phyloP scores from a whole-genome alignment of 2,888 invertebrate species.

The Liposcelis brunnea region DNA sequence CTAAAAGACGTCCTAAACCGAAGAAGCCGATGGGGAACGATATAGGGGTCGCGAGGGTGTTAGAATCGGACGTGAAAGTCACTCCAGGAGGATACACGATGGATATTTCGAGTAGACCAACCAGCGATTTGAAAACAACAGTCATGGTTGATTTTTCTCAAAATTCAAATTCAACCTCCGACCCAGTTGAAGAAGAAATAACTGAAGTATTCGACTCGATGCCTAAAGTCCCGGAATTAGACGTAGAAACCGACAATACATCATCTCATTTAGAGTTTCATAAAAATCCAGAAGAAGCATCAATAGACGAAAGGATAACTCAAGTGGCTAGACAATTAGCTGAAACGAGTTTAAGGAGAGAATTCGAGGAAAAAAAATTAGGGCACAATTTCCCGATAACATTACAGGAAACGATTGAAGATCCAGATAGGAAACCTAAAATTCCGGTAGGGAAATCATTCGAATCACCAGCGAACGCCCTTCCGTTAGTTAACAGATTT shows the following conservation, averaged over 20 bases:
- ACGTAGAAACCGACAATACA: background rate
- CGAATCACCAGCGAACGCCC: background rate
- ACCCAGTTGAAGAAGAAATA: background rate
- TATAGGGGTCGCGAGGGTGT: conserved; percentile 2
- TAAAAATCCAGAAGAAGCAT: conserved; percentile 1
- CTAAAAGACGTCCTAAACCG: background rate
- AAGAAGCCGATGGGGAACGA: conserved; percentile 7
- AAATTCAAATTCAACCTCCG: background rate
- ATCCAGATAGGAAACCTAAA: background rate
- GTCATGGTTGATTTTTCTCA: background rate
- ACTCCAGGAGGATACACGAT: background rate
- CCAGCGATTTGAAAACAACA: background rate
- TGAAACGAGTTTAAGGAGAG: background rate
- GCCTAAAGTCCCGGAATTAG: background rate
- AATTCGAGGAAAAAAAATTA: conserved; percentile 5
- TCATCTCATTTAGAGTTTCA: background rate
- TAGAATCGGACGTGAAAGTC: background rate
- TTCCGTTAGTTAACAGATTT: conserved; percentile 9
- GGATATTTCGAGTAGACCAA: background rate
- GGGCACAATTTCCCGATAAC: background rate
- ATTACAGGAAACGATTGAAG: background rate
- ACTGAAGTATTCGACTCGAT: background rate
- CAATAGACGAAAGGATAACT: conserved; percentile 2
- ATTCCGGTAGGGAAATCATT: background rate
- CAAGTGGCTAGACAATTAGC: conserved; percentile 5